These are phyloP conservation scores for Meganola albula DNA, from an alignment of 2,888 invertebrate species.

Conservation along the genomic window DNA sequence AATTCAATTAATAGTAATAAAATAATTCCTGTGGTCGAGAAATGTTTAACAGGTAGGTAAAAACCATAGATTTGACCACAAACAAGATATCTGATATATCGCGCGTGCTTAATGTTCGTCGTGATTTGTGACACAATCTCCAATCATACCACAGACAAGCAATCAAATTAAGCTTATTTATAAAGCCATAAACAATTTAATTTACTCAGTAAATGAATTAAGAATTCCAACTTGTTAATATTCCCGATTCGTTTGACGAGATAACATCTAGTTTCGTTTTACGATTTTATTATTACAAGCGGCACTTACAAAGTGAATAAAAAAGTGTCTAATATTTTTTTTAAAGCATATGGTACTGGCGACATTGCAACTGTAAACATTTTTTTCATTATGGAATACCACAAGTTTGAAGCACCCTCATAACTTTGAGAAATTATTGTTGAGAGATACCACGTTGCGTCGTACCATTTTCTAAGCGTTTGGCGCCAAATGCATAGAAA, in stretches of 20 bases:
- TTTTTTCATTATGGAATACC: constrained; percentile 22
- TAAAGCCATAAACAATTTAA: constrained; percentile 32
- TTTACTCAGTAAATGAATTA: constrained; percentile 23
- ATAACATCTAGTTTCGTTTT: constrained; percentile 32
- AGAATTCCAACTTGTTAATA: constrained; percentile 27
- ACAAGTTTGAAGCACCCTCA: constrained; percentile 22
- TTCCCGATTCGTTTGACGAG: constrained; percentile 25
- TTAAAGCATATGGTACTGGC: constrained; percentile 26
- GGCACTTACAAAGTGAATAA: constrained; percentile 36
- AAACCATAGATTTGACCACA: too few species aligned
- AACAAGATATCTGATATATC: too few species aligned
- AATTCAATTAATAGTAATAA: too few species aligned
- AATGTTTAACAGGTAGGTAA: too few species aligned
- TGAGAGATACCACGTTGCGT: too few species aligned
- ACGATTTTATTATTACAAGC: constrained; percentile 34
- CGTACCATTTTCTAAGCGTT: too few species aligned
- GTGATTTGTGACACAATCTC: too few species aligned
- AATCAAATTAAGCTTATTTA: constrained; percentile 28
- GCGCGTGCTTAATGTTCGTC: too few species aligned
- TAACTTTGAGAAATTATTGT: too few species aligned
- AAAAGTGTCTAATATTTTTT: too few species aligned
- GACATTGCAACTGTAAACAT: constrained; percentile 23
- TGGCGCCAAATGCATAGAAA: too few species aligned
- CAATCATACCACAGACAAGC: constrained; percentile 15
- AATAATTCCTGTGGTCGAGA: too few species aligned